Conservation (phyloP, 2,113 vertebrate genomes). For the Vireo altiloquus region DNA sequence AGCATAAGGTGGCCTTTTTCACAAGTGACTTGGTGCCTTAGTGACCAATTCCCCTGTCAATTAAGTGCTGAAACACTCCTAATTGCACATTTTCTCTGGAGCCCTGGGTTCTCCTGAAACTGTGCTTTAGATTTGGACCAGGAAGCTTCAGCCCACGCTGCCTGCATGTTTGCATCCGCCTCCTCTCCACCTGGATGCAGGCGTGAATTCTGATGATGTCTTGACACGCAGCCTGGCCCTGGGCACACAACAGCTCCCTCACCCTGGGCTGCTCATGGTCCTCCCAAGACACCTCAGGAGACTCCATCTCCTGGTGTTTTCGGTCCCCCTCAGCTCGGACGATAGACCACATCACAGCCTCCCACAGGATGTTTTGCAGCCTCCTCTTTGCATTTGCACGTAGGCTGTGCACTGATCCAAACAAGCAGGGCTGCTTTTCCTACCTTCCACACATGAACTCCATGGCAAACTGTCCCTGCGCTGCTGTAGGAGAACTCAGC, state of each 20-base stretch:
- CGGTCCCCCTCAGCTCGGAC: background rate
- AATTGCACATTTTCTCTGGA: background rate
- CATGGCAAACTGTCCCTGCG: accelerated
- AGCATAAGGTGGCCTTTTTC: conserved; percentile 36
- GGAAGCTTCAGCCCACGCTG: conserved; percentile 45
- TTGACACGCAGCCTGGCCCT: background rate
- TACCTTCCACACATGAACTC: accelerated
- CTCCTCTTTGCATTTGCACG: background rate
- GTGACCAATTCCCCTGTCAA: background rate
- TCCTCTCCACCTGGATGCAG: conserved; percentile 26
- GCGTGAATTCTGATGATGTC: background rate
- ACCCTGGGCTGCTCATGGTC: background rate
- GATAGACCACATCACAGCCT: background rate
- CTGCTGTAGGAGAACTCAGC: background rate
- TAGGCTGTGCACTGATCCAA: background rate
- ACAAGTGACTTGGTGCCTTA: background rate
- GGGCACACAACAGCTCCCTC: background rate
- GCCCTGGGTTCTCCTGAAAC: background rate
- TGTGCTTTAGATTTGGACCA: background rate
- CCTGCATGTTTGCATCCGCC: background rate
- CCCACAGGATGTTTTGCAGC: background rate
- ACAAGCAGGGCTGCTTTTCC: background rate
- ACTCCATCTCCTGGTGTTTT: background rate
- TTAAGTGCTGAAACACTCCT: background rate
- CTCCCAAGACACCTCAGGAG: background rate